phyloP scores from a whole-genome alignment of 1,140 invertebrate genomes.

The Drosophila ironensis region DNA sequence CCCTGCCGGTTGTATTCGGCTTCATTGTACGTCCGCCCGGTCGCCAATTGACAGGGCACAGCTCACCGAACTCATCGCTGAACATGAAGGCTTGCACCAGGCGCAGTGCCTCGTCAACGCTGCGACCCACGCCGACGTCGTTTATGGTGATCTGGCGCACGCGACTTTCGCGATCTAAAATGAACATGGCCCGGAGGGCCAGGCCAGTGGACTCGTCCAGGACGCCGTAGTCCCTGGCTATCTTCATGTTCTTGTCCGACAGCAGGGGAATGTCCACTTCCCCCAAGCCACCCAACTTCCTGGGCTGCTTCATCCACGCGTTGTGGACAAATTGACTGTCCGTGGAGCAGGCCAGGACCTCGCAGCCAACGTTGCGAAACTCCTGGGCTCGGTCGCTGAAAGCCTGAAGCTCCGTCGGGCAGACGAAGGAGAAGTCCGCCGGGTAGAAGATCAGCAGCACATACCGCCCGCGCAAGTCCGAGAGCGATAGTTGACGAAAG shows the following conservation, averaged over 20 bases:
- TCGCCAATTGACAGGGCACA: slow-evolving; percentile 96
- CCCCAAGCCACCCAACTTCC: slow-evolving; percentile 96
- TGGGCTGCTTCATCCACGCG: slow-evolving; percentile 96
- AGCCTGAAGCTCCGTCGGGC: slow-evolving; percentile 96
- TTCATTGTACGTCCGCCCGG: slow-evolving; percentile 84
- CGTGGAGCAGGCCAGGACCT: slow-evolving; percentile 93
- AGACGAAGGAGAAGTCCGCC: slow-evolving; percentile 97
- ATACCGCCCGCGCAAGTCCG: slow-evolving; percentile 96
- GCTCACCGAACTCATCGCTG: slow-evolving; percentile 96
- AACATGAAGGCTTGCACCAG: slow-evolving; percentile 98
- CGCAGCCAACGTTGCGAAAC: slow-evolving; percentile 91
- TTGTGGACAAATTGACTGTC: slow-evolving; percentile 95
- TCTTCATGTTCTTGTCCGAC: slow-evolving; percentile 94
- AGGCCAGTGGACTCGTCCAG: slow-evolving; percentile 95
- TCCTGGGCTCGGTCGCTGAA: slow-evolving; percentile 93
- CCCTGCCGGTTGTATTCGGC: not conserved
- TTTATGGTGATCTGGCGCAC: slow-evolving; percentile 98
- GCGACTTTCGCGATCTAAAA: slow-evolving; percentile 96
- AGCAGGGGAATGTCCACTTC: slow-evolving; percentile 97
- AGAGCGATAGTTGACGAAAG: slow-evolving; percentile 92
- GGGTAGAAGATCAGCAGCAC: slow-evolving; percentile 98
- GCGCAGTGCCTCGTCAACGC: slow-evolving; percentile 95
- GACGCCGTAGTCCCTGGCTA: slow-evolving; percentile 95
- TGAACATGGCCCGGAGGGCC: slow-evolving; percentile 97
- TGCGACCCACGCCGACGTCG: slow-evolving; percentile 97